Base-by-base conservation (phyloP, 1,140 invertebrate species). In the Drosophila novamexicana region DNA sequence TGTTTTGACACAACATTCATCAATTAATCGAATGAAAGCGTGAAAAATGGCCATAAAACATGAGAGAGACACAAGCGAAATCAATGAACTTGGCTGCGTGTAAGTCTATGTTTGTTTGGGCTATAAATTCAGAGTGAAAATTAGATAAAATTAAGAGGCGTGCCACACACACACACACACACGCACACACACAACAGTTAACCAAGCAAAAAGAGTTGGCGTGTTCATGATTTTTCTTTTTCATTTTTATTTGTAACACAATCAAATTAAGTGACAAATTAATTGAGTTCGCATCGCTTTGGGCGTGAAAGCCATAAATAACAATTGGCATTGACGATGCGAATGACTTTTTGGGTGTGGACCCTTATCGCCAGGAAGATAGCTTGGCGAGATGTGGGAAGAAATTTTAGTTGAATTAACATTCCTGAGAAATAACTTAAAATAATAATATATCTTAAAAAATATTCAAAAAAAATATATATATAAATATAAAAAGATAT, bases 21-120 rank as follows among this genome's bases (percentile, higher is more conserved):
- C 42, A 59, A 59, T 59, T 59, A 59, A 59, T 36, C 57, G 57
- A 59, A 59, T 59, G 57, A 59, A 59, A 59, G 57, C 57, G 57
- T 59, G 57, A 59, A 59, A 59, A 47, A 37, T 47, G 57, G 10
- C 6, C 9, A 37, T 45, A 59, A 59, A 59, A 59, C n/a, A 45
- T 18, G 42, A 45, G 29, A 7, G 2, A n/a, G 54, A 57, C 29
- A 57, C 56, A 32, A 34, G 32, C n/a, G 5, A 45, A 59, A 59
- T 59, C 57, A 59, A 47, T 59, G 57, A 59, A 59, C 57, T 59
- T 59, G 40, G 16, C 2, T 7, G 7, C 4, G 22, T 29, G 22
- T 29, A 29, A 5, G 22, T 29, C 5, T 37, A 7, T 16, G 32
- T 53, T 22, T 57, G 18, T 57, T 12, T 14, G 40, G 56, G 18